phyloP scores from a whole-genome alignment of 2,113 vertebrate genomes.

The Alligator sinensis region DNA sequence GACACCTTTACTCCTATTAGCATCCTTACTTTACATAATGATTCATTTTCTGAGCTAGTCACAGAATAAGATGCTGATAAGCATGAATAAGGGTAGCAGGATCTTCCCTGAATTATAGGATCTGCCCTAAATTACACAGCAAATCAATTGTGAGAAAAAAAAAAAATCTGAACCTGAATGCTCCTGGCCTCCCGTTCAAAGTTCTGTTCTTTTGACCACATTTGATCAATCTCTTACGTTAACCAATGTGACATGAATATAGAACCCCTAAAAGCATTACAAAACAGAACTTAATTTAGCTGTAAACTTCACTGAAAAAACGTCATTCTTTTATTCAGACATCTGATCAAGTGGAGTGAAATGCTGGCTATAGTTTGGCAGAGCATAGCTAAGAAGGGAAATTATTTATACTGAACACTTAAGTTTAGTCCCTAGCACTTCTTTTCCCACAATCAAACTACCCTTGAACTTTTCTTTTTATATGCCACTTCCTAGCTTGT shows the following conservation, averaged over 20 bases:
- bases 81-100: background rate
- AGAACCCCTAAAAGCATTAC: background rate
- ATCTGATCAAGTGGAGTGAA: background rate
- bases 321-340: background rate
- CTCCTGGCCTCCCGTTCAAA: background rate
- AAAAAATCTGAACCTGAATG: background rate
- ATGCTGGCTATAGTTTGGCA: background rate
- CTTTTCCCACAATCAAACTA: background rate
- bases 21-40: background rate
- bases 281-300: background rate
- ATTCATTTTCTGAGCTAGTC: background rate
- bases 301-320: background rate
- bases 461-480: background rate
- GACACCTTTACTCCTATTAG: background rate
- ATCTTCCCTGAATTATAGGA: background rate
- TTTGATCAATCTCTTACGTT: background rate
- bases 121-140: fast-evolving
- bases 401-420: background rate
- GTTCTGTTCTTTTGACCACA: background rate
- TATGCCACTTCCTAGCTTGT: background rate
- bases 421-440: background rate
- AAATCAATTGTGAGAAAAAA: background rate
- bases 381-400: background rate
- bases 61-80: background rate
- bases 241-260: background rate